Evolutionary conservation across 1,140 invertebrate genomes (phyloP).

Genomic region (Littorina saxatilis): DNA sequence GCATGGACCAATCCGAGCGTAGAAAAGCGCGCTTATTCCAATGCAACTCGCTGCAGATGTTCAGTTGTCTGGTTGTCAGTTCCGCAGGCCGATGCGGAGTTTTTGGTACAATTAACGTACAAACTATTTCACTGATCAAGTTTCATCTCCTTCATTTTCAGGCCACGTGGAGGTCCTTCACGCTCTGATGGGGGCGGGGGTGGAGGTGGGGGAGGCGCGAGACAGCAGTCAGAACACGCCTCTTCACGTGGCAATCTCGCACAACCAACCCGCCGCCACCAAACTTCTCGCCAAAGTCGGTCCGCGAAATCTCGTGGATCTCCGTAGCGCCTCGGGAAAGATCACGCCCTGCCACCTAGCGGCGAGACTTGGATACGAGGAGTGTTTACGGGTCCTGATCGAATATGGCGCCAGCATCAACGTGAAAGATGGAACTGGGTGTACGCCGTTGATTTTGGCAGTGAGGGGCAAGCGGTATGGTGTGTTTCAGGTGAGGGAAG

Average conservation of each 20-base stretch:
- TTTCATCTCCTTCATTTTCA: too few relatives aligned
- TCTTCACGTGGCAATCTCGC: slow-evolving; percentile 52
- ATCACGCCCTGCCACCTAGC: slow-evolving; percentile 66
- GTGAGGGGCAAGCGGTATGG: slow-evolving; percentile 54
- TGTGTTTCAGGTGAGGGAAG: slow-evolving; percentile 37
- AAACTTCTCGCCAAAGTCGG: slow-evolving; percentile 48
- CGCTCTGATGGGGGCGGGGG: slow-evolving; percentile 21
- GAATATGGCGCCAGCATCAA: slow-evolving; percentile 57
- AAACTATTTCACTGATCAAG: too few relatives aligned
- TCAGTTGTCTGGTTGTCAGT: too few relatives aligned
- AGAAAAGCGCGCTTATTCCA: too few relatives aligned
- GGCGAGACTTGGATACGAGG: slow-evolving; percentile 53
- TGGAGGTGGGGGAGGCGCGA: slow-evolving; percentile 20
- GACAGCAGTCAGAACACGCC: slow-evolving; percentile 50
- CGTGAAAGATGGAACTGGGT: slow-evolving; percentile 53
- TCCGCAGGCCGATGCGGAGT: too few relatives aligned
- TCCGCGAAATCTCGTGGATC: slow-evolving; percentile 44
- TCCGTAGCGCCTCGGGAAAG: slow-evolving; percentile 33
- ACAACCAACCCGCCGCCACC: slow-evolving; percentile 43
- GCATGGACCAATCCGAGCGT: too few relatives aligned
- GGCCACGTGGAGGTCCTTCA: slow-evolving; percentile 11
- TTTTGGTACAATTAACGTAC: too few relatives aligned
- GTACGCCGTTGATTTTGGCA: slow-evolving; percentile 68
- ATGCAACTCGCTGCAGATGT: too few relatives aligned
- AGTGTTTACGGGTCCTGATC: slow-evolving; percentile 59